These are phyloP conservation scores for Colostygia pectinataria DNA, from an alignment of 2,888 invertebrate genomes.

Conservation along the genomic window DNA sequence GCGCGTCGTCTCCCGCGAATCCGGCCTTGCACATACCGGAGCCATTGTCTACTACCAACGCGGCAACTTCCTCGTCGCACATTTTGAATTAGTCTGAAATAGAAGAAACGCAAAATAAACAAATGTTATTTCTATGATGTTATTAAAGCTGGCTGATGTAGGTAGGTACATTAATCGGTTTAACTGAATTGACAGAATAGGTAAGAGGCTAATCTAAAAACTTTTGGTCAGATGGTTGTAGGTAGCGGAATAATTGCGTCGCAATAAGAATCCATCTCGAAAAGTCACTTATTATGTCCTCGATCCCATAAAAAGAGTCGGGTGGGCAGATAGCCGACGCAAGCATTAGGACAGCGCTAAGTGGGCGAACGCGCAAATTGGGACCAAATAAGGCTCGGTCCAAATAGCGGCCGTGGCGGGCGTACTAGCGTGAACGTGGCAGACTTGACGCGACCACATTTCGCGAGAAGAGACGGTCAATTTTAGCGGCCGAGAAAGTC, in stretches of 20 bases:
- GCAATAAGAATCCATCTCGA: slow-evolving; percentile 11
- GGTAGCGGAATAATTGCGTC: background rate
- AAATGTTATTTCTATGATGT: background rate
- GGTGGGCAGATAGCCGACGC: slow-evolving; percentile 65
- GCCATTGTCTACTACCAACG: slow-evolving; percentile 97
- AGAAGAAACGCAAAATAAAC: slow-evolving; percentile 30
- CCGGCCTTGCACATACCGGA: slow-evolving; percentile 99
- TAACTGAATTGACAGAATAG: background rate
- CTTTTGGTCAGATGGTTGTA: background rate
- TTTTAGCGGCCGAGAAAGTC: slow-evolving; percentile 60
- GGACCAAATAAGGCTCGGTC: slow-evolving; percentile 71
- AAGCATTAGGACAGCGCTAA: slow-evolving; percentile 48
- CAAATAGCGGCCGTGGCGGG: slow-evolving; percentile 49
- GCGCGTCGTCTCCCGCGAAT: slow-evolving; percentile 97
- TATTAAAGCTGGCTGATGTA: too few relatives aligned
- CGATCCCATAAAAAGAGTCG: slow-evolving; percentile 44
- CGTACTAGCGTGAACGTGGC: slow-evolving; percentile 72
- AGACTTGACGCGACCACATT: slow-evolving; percentile 55
- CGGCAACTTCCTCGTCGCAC: slow-evolving; percentile 90
- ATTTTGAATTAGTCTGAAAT: slow-evolving; percentile 74
- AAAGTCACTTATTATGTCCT: slow-evolving; percentile 21
- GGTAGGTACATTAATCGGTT: too few relatives aligned
- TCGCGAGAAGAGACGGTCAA: slow-evolving; percentile 43
- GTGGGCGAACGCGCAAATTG: slow-evolving; percentile 68
- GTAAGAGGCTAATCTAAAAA: background rate